Conservation (phyloP, 2,797 vertebrate genomes). For the Odontamblyopus rebecca region DNA sequence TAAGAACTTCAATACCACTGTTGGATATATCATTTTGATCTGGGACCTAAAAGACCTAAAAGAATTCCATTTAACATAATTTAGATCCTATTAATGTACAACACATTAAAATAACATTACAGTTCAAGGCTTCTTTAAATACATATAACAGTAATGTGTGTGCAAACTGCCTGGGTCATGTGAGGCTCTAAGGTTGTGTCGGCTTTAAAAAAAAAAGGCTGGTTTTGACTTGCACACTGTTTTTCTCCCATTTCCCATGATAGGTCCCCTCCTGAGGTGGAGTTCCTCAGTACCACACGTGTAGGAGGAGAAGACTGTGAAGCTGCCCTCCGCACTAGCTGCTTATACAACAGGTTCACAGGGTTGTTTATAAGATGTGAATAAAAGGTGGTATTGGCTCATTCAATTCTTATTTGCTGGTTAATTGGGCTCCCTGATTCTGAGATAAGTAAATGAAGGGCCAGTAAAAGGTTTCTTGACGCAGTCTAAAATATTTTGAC, state of each 20-base stretch:
- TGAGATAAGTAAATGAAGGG: too few relatives aligned
- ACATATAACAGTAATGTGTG: neutral
- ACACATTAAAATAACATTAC: neutral
- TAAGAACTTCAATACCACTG: neutral
- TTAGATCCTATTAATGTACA: neutral
- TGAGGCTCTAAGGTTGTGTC: neutral
- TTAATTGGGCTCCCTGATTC: neutral
- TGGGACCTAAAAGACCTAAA: neutral
- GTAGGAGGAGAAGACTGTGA: constrained; percentile 43
- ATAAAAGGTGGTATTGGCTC: neutral
- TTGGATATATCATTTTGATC: neutral
- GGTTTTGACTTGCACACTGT: constrained; percentile 1
- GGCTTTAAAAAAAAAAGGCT: neutral
- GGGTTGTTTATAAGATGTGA: neutral
- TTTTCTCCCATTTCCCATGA: constrained; percentile 44
- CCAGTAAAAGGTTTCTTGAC: too few relatives aligned
- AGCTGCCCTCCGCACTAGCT: neutral
- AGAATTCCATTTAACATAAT: neutral
- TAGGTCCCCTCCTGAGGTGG: constrained; percentile 47
- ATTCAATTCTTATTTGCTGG: neutral
- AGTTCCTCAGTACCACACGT: constrained; percentile 23
- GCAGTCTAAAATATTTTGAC: too few relatives aligned
- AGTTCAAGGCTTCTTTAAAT: neutral
- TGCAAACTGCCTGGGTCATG: neutral
- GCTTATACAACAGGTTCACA: constrained; percentile 1